Evolutionary conservation across 2,113 vertebrate species (phyloP), one percentile per base, ranked within the genome.

Genomic region (Myiozetetes cayanensis): DNA sequence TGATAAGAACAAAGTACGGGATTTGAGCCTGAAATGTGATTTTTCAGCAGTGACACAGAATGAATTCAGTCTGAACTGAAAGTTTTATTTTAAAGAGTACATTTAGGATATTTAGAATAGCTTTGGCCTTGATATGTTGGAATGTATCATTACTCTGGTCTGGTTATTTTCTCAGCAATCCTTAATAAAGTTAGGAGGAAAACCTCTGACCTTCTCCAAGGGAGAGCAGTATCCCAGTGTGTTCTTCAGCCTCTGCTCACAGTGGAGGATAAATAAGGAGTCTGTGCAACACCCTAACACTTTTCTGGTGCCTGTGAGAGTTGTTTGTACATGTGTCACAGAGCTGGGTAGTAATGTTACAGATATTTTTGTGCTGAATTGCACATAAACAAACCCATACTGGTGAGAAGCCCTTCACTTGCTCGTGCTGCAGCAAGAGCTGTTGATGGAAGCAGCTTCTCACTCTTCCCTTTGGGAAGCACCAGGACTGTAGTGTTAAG

Each of bases 371-470:
- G 18, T 28, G 39, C 15, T 74, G 97, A 96, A 37, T 30, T 2
- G 66, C 27, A 6, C 97, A 97, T 77, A 27, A 81, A 24, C 58
- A 10, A 20, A 97, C n/a, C 8, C 97, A 97, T 73, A 94, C 94
- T 0, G 89, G 76, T 9, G 96, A 97, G 94, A 97, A 97, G 12
- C 95, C 95, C 1, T 97, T 97, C 25, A 2, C 66, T 87, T 98
- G 97, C 65, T 30, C 30, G 1, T 37, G 62, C 58, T 98, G 97
- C 85, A 61, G 44, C 55, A 90, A 91, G 17, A 37, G 43, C 31
- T 98, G 97, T 88, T 50, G 8, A 6, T 65, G 39, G 90, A 96
- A 97, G 92, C 89, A 95, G 9, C 96, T 96, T 17, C 91, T 97
- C 10, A 87, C 50, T 1, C 30, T 56, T 27, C 97, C 97, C 62